A percentile compares a stretch with the other conserved stretches of the same genome.
Conservation (phyloP, 2,797 vertebrate species). For the Pogoniulus pusillus region DNA sequence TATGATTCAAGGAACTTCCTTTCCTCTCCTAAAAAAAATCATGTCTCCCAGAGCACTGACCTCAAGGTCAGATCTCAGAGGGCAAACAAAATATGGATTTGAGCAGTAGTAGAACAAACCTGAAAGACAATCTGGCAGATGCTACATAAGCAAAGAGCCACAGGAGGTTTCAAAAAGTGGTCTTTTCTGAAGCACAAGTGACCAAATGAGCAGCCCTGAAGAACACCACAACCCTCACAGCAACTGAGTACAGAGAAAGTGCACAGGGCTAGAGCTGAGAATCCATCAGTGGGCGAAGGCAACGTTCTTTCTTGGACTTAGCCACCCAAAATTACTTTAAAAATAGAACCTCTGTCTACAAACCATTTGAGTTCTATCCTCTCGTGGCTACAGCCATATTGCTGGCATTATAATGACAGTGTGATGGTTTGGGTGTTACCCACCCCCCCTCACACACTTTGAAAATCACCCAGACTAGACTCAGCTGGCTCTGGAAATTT, state of each 20-base stretch:
- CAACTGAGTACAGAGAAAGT: background rate
- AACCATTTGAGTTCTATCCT: background rate
- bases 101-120: background rate
- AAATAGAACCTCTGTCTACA: background rate
- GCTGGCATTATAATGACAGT: background rate
- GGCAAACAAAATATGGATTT: background rate
- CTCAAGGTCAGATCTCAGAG: background rate
- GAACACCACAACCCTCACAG: background rate
- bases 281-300: background rate
- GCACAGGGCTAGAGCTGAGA: background rate
- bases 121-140: background rate
- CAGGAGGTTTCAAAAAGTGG: background rate
- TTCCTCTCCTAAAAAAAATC: background rate
- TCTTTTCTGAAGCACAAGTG: background rate
- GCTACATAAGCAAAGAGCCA: background rate
- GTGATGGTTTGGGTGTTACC: too few relatives aligned
- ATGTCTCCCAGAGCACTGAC: background rate
- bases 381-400: background rate
- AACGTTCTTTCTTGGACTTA: background rate
- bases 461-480: too few relatives aligned
- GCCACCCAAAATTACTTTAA: background rate
- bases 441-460: too few relatives aligned
- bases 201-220: background rate
- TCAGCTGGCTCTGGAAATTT: too few relatives aligned
- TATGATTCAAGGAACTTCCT: background rate